A percentile compares a stretch with the other conserved stretches of the same genome.
phyloP scores from a whole-genome alignment of 2,113 vertebrate species.

The Sturnira hondurensis region DNA sequence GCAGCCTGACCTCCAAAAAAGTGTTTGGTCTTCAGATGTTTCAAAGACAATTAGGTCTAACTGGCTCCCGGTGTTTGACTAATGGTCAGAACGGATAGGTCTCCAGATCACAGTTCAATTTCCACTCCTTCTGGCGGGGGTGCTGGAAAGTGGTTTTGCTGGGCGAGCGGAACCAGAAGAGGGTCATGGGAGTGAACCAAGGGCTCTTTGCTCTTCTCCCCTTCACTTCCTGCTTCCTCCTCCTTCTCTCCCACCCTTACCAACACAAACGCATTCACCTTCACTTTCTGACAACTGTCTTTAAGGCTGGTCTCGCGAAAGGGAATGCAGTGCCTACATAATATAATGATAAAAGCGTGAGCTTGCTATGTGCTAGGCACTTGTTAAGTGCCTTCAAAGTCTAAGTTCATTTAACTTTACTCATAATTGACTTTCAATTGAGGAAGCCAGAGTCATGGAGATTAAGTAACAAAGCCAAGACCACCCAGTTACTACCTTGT shows the following conservation, averaged over 20 bases:
- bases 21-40: background rate
- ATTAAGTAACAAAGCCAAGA: background rate
- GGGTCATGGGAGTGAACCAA: background rate
- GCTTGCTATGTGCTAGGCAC: background rate
- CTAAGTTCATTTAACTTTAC: background rate
- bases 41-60: conserved; percentile 20
- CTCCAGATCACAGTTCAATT: conserved; percentile 43
- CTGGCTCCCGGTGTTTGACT: background rate
- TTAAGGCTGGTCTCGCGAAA: background rate
- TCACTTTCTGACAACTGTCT: background rate
- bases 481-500: background rate
- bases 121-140: background rate
- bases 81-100: background rate
- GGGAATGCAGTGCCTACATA: background rate
- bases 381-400: no score
- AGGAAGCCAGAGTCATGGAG: background rate
- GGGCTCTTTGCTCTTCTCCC: background rate
- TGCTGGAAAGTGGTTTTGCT: background rate
- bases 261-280: background rate
- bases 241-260: background rate
- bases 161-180: background rate
- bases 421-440: background rate
- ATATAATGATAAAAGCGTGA: background rate
- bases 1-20: conserved; percentile 52
- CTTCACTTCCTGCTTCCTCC: background rate